Evolutionary conservation across 1,140 invertebrate species (phyloP).

Genomic region (Aleiodes sp.): DNA sequence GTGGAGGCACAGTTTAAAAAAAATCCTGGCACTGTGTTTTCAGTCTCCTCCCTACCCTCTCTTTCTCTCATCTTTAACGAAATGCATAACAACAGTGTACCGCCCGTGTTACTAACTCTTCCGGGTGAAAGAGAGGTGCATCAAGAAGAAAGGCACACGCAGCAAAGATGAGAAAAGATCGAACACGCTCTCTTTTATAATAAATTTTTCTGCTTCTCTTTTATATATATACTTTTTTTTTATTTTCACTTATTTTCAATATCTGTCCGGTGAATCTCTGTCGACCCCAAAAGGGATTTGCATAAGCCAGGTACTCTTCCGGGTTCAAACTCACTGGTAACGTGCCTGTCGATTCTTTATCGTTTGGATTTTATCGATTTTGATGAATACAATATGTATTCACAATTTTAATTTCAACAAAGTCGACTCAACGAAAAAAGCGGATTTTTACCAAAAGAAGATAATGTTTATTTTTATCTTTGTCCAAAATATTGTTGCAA

Average conservation of each 20-base stretch:
- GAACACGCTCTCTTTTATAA: neutral
- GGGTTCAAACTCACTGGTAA: constrained; percentile 18
- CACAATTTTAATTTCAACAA: neutral
- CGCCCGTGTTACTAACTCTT: too few relatives aligned
- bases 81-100: constrained; percentile 28
- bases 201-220: neutral
- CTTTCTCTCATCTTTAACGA: constrained; percentile 18
- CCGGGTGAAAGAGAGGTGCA: constrained; percentile 12
- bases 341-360: constrained; percentile 19
- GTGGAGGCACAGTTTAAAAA: constrained; percentile 10
- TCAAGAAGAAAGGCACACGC: neutral
- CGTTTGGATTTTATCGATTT: constrained; percentile 24
- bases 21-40: too few relatives aligned
- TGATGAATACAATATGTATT: constrained; percentile 5
- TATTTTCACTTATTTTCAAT: constrained; percentile 25
- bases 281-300: constrained; percentile 30
- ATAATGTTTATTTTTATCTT: too few relatives aligned
- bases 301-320: constrained; percentile 30
- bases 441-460: too few relatives aligned
- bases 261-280: constrained; percentile 24
- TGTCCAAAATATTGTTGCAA: too few relatives aligned
- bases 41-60: neutral
- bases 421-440: neutral
- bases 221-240: constrained; percentile 9
- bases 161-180: constrained; percentile 9